A percentile compares a stretch with the other conserved stretches of the same genome.
Evolutionary conservation across 2,888 invertebrate species (phyloP).

Genomic region (Geotrupes spiniger): DNA sequence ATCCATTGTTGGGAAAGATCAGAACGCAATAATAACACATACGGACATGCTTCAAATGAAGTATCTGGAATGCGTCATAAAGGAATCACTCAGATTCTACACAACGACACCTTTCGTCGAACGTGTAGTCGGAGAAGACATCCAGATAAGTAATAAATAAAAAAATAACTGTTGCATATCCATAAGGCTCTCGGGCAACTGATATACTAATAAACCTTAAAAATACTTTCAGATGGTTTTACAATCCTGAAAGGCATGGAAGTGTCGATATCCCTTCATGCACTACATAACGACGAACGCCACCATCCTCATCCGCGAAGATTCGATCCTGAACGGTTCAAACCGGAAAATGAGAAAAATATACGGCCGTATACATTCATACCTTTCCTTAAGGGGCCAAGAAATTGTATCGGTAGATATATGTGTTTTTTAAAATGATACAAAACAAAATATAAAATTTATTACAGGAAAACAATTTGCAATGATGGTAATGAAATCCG

Average conservation of each 20-base stretch:
- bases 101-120: constrained; percentile 55
- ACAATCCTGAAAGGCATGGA: constrained; percentile 10
- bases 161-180: too few relatives aligned
- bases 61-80: constrained; percentile 55
- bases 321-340: constrained; percentile 28
- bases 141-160: constrained; percentile 15
- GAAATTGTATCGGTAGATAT: constrained; percentile 17
- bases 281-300: constrained; percentile 18
- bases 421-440: neutral
- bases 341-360: constrained; percentile 18
- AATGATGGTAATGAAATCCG: constrained; percentile 10
- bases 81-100: constrained; percentile 53
- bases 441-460: too few relatives aligned
- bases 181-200: neutral
- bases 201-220: neutral
- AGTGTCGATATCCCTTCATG: constrained; percentile 13
- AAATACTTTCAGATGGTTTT: constrained; percentile 16
- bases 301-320: constrained; percentile 24
- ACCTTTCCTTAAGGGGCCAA: constrained; percentile 15
- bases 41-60: constrained; percentile 53
- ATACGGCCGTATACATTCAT: constrained; percentile 5
- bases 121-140: constrained; percentile 47
- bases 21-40: constrained; percentile 26
- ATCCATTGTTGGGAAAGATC: constrained; percentile 13
- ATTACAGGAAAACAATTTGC: constrained; percentile 15